phyloP scores from a whole-genome alignment of 2,888 invertebrate species.

The Lycia hirtaria region DNA sequence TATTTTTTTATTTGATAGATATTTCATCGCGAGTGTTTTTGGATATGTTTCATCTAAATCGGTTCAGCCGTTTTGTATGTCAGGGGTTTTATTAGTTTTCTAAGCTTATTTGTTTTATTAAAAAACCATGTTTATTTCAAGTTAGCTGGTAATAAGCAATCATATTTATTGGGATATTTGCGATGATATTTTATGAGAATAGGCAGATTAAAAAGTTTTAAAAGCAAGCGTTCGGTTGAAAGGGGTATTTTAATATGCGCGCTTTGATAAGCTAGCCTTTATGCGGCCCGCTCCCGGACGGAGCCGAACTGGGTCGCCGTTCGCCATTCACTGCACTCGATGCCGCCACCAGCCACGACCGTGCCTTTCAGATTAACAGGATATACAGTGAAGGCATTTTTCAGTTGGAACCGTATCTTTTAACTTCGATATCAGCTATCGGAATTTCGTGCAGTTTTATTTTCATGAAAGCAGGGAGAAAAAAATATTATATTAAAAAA shows the following conservation, averaged over 20 bases:
- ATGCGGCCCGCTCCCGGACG: conserved; percentile 59
- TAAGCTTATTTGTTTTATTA: too few relatives aligned
- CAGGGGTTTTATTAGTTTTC: too few relatives aligned
- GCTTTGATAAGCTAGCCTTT: conserved; percentile 66
- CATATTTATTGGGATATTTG: too few relatives aligned
- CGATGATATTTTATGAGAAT: background rate
- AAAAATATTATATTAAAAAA: too few relatives aligned
- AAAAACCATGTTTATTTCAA: too few relatives aligned
- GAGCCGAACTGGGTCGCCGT: conserved; percentile 56
- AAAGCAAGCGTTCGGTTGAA: conserved; percentile 45
- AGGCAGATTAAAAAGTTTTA: conserved; percentile 1
- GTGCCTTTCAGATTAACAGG: conserved; percentile 36
- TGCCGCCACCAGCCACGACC: conserved; percentile 24
- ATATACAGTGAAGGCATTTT: conserved; percentile 22
- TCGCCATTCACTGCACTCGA: conserved; percentile 50
- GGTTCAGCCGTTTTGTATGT: too few relatives aligned
- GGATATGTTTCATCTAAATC: too few relatives aligned
- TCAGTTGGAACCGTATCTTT: background rate
- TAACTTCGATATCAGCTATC: background rate
- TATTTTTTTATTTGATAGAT: too few relatives aligned
- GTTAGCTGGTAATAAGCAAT: too few relatives aligned
- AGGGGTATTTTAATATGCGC: conserved; percentile 62
- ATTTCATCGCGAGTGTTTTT: too few relatives aligned
- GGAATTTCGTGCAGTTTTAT: background rate
- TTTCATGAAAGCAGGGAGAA: background rate